phyloP scores from a whole-genome alignment of 2,888 invertebrate species.

The Pristionchus entomophagus region DNA sequence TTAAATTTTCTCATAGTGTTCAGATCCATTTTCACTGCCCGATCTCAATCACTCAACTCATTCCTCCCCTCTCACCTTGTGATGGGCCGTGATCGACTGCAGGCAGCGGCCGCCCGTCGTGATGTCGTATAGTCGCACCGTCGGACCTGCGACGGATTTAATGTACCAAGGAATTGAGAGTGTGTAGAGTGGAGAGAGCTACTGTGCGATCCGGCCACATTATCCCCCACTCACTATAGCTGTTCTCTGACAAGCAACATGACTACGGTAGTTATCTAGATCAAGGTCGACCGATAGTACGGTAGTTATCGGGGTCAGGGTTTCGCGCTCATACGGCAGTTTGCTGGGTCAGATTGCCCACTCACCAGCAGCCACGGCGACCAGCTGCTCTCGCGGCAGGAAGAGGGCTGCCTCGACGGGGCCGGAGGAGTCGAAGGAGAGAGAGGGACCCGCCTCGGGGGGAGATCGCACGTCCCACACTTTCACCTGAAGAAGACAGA shows the following conservation, averaged over 20 bases:
- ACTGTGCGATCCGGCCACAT: no score
- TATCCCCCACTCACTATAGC: neutral
- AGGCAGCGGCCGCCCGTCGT: slow-evolving; percentile 87
- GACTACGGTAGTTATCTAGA: no score
- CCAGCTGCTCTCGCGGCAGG: slow-evolving; percentile 90
- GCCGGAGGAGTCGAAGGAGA: slow-evolving; percentile 86
- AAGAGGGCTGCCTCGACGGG: slow-evolving; percentile 92
- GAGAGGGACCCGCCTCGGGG: slow-evolving; percentile 51
- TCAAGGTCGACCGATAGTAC: no score
- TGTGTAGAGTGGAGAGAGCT: no score
- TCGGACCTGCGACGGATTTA: slow-evolving; percentile 86
- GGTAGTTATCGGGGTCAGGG: no score
- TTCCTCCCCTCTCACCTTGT: slow-evolving; percentile 80
- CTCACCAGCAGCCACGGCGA: slow-evolving; percentile 76
- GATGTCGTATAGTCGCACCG: slow-evolving; percentile 88
- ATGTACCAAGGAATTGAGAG: no score
- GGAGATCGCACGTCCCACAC: slow-evolving; percentile 84
- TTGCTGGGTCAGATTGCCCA: neutral
- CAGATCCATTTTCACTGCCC: neutral
- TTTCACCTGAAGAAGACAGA: slow-evolving; percentile 81
- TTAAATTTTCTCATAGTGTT: neutral
- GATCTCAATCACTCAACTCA: no score
- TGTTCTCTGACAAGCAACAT: neutral
- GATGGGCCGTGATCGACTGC: slow-evolving; percentile 81
- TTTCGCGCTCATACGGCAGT: neutral